phyloP scores from a whole-genome alignment of 2,113 vertebrate genomes.

The Scolopax mira region DNA sequence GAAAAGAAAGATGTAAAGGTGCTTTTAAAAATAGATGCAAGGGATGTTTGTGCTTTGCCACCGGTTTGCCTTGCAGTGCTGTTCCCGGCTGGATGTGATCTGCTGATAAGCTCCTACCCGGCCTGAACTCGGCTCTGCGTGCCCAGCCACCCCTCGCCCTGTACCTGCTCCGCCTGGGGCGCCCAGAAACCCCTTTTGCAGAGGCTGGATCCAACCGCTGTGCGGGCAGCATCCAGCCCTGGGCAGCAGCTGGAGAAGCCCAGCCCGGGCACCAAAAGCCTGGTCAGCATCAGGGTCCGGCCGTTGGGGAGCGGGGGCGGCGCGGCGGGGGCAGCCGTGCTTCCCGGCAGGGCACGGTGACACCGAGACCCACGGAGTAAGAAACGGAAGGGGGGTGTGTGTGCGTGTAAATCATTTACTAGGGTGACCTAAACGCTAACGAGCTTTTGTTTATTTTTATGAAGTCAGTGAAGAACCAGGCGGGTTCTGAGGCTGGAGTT shows the following conservation, averaged over 20 bases:
- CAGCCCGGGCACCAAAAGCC: not conserved
- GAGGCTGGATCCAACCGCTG: not conserved
- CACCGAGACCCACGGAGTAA: not conserved
- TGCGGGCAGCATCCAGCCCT: not conserved
- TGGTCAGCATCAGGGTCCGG: accelerated
- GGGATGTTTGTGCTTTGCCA: not conserved
- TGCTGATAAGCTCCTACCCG: not conserved
- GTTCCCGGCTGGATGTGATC: not conserved
- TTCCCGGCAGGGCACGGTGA: not conserved
- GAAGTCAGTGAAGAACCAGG: not conserved
- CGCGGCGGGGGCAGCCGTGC: accelerated
- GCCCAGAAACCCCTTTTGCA: not conserved
- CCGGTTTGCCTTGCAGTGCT: not conserved
- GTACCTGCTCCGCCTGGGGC: not conserved
- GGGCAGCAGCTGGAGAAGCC: not conserved
- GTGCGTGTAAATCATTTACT: slow-evolving; percentile 37
- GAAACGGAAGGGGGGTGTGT: not conserved
- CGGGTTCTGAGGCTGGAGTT: not conserved
- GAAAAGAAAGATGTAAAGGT: not conserved
- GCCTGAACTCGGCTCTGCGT: not conserved
- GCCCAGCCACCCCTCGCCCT: not conserved
- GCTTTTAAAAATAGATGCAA: slow-evolving; percentile 13
- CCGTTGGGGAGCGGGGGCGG: not conserved
- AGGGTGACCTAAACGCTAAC: not conserved
- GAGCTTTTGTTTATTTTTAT: slow-evolving; percentile 30